Percentiles rank a stretch among this genome's conserved stretches.
Evolutionary conservation across 2,797 vertebrate genomes (phyloP).

Genomic region (Merluccius polli): DNA sequence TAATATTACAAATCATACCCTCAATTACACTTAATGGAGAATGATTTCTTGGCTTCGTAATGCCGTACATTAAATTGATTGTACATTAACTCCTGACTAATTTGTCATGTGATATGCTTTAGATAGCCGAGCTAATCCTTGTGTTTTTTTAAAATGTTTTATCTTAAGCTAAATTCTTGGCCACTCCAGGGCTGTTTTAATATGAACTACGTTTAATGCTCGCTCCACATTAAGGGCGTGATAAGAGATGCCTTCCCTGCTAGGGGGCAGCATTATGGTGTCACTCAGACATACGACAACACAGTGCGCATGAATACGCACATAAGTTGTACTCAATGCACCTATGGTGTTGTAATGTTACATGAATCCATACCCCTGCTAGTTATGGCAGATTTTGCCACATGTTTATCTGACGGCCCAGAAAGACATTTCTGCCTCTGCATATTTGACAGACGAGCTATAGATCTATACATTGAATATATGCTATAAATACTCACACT

Average conservation of each 20-base stretch:
- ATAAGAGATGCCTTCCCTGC: not conserved
- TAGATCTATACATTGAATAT: not conserved
- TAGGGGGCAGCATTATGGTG: not conserved
- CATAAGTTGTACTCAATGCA: not conserved
- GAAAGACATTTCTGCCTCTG: not conserved
- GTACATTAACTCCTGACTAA: not conserved
- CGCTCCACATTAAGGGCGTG: not conserved
- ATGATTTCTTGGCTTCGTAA: not conserved
- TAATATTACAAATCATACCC: slow-evolving; percentile 1
- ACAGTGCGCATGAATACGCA: not conserved
- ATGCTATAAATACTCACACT: not conserved
- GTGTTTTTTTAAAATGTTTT: not conserved
- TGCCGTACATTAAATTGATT: not conserved
- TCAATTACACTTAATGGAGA: not conserved
- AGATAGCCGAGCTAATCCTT: not conserved
- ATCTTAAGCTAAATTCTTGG: not conserved
- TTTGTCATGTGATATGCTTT: not conserved
- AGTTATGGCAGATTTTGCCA: not conserved
- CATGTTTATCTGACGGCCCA: not conserved
- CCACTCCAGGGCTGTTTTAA: not conserved
- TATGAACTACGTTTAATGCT: not conserved
- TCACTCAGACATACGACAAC: no score
- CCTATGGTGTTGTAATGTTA: not conserved
- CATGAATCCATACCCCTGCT: no score
- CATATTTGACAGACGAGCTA: not conserved